A percentile compares a stretch with the other conserved stretches of the same genome.
Evolutionary conservation across 2,113 vertebrate species (phyloP).

Genomic region (Larimichthys crocea): DNA sequence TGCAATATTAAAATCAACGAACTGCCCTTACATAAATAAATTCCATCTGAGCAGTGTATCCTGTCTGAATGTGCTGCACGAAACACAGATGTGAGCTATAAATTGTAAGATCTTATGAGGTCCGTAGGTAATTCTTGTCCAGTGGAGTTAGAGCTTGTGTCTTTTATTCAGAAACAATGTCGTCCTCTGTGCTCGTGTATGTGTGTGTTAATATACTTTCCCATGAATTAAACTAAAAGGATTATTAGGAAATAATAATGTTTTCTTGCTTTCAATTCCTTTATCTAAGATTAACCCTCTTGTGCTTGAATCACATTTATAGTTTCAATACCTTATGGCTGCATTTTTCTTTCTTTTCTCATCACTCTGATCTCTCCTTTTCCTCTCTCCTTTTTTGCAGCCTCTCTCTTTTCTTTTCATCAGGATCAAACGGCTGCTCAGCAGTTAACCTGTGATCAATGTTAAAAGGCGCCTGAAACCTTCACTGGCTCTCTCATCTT

Average conservation of each 20-base stretch:
- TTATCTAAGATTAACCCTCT: not conserved
- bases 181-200: no score
- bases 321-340: not conserved
- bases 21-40: conserved; percentile 57
- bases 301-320: not conserved
- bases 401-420: conserved; percentile 33
- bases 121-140: conserved; percentile 7
- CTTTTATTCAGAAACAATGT: not conserved
- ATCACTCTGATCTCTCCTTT: conserved; percentile 25
- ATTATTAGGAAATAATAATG: no score
- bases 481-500: not conserved
- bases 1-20: conserved; percentile 52
- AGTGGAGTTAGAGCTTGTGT: not conserved
- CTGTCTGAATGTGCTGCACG: conserved; percentile 22
- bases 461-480: conserved; percentile 52
- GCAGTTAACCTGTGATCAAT: conserved; percentile 55
- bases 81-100: conserved; percentile 43
- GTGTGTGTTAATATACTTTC: no score
- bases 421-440: conserved; percentile 61
- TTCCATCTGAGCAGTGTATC: conserved; percentile 47
- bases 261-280: not conserved
- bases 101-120: not conserved
- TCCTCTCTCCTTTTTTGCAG: not conserved
- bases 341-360: conserved; percentile 20
- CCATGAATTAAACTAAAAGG: not conserved